phyloP scores from a whole-genome alignment of 2,113 vertebrate genomes.

The Dipodomys ordii region DNA sequence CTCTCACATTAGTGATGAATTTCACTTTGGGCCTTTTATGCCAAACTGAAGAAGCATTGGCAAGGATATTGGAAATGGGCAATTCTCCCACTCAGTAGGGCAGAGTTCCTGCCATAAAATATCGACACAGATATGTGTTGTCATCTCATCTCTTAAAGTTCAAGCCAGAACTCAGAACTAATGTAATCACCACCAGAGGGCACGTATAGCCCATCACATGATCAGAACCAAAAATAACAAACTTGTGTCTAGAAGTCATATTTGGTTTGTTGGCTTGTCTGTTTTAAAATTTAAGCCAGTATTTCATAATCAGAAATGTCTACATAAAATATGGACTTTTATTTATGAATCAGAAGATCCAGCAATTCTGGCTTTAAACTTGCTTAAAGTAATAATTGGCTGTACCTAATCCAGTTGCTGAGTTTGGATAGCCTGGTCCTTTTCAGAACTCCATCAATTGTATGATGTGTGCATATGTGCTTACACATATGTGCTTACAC shows the following conservation, averaged over 20 bases:
- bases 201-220: conserved; percentile 48
- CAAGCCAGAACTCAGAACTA: conserved; percentile 38
- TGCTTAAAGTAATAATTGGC: background rate
- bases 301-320: conserved; percentile 14
- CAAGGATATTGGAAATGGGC: conserved; percentile 52
- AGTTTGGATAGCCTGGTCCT: background rate
- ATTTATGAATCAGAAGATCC: conserved; percentile 43
- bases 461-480: no score
- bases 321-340: conserved; percentile 41
- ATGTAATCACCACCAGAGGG: conserved; percentile 53
- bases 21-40: conserved; percentile 20
- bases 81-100: conserved; percentile 53
- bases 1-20: conserved; percentile 20
- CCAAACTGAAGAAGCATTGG: conserved; percentile 30
- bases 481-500: no score
- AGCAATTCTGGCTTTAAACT: conserved; percentile 18
- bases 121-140: conserved; percentile 34
- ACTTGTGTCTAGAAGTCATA: background rate
- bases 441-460: background rate
- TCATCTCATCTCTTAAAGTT: conserved; percentile 40
- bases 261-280: conserved; percentile 46
- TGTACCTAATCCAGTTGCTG: background rate
- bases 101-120: conserved; percentile 15
- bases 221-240: conserved; percentile 30
- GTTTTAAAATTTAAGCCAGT: conserved; percentile 51